Conservation (phyloP, 1,140 invertebrate species). For the Pseudachorutes palmiensis region DNA sequence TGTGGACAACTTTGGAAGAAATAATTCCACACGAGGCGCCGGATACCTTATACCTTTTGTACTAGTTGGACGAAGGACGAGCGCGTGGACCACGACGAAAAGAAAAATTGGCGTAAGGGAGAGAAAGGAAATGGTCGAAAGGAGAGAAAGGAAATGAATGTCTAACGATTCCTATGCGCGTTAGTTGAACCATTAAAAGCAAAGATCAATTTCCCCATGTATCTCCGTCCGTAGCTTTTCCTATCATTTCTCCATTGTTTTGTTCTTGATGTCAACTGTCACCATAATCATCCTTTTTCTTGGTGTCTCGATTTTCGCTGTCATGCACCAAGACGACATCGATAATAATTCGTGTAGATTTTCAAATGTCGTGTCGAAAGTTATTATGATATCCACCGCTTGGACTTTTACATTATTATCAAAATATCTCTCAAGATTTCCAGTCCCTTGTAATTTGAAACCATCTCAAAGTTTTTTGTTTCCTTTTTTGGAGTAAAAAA, state of each 20-base stretch:
- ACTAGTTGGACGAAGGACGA: too few relatives aligned
- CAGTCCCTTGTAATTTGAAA: too few relatives aligned
- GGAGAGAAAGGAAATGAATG: not conserved
- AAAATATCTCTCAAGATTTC: too few relatives aligned
- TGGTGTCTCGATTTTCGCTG: not conserved
- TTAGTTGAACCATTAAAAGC: conserved; percentile 24
- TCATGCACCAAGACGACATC: not conserved
- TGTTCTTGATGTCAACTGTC: conserved; percentile 11
- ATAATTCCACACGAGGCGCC: too few relatives aligned
- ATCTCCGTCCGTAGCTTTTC: conserved; percentile 10
- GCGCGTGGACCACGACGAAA: too few relatives aligned
- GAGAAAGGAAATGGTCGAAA: not conserved
- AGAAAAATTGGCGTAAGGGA: not conserved
- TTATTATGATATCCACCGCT: not conserved
- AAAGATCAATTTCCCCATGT: conserved; percentile 21
- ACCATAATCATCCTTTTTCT: not conserved
- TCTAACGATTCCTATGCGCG: not conserved
- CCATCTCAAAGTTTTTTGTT: too few relatives aligned
- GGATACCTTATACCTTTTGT: too few relatives aligned
- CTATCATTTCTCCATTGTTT: conserved; percentile 6
- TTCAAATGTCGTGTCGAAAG: not conserved
- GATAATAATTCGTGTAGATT: not conserved
- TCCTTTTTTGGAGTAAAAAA: too few relatives aligned
- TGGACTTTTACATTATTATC: not conserved
- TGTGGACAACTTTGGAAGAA: too few relatives aligned